Conservation (phyloP, 30 jellyfish, hydroid and myxozoan genomes). For the Mastigias papua region DNA sequence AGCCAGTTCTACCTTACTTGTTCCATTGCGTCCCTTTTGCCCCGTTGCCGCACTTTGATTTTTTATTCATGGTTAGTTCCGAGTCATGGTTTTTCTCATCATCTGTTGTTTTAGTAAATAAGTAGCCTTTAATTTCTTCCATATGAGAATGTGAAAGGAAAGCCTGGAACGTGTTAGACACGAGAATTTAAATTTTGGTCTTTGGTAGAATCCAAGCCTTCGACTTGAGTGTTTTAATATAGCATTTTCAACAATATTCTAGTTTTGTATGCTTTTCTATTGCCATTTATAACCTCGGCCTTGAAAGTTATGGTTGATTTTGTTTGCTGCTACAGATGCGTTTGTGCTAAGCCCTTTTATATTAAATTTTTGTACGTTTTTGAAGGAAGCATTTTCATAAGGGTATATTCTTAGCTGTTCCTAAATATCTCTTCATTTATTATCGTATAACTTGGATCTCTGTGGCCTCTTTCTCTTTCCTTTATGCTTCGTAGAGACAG, state of each 20-base stretch:
- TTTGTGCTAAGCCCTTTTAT: not conserved
- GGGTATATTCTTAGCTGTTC: conserved; percentile 1
- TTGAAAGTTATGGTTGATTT: not conserved
- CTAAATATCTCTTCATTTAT: not conserved
- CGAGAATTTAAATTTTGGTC: too few species aligned
- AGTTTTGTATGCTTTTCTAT: not conserved
- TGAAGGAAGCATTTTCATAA: not conserved
- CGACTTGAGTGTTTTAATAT: not conserved
- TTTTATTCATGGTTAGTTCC: too few species aligned
- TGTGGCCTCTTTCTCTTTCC: not conserved
- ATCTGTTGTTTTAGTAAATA: not conserved
- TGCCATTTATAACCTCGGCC: not conserved
- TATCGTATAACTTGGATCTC: not conserved
- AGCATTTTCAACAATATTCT: too few species aligned
- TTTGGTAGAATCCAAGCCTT: too few species aligned
- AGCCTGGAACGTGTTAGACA: too few species aligned
- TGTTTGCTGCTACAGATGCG: not conserved
- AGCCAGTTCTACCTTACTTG: too few species aligned
- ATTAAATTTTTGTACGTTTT: not conserved
- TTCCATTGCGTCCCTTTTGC: too few species aligned
- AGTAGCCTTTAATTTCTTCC: not conserved
- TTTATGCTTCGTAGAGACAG: not conserved
- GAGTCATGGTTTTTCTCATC: too few species aligned
- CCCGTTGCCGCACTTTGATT: too few species aligned
- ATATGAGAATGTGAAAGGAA: too few species aligned